phyloP scores from a whole-genome alignment of 2,113 vertebrate species.

The Alethe castanea region DNA sequence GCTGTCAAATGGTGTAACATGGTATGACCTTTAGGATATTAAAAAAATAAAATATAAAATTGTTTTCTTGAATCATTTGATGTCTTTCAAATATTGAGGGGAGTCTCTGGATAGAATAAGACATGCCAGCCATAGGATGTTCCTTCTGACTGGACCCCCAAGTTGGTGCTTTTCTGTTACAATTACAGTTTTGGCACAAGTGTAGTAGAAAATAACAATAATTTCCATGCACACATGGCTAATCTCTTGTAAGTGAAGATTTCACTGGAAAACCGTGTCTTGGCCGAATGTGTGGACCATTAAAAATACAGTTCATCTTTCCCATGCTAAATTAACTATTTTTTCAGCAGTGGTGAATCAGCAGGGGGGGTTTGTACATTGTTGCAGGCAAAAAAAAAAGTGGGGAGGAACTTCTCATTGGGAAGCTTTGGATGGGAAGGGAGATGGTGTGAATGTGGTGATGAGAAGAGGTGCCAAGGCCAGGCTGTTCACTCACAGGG shows the following conservation, averaged over 20 bases:
- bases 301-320: not conserved
- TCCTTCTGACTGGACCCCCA: not conserved
- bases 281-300: not conserved
- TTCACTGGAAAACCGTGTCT: not conserved
- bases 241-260: not conserved
- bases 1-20: not conserved
- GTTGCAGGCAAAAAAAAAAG: not conserved
- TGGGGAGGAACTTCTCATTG: accelerated
- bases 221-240: not conserved
- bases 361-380: accelerated
- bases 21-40: not conserved
- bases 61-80: not conserved
- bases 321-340: not conserved
- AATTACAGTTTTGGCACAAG: not conserved
- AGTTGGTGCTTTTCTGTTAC: not conserved
- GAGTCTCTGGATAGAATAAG: not conserved
- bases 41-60: not conserved
- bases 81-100: not conserved
- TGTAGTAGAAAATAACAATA: not conserved
- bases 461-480: not conserved
- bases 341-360: not conserved
- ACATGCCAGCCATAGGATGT: too few relatives aligned
- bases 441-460: not conserved
- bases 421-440: not conserved
- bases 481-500: not conserved